Evolutionary conservation across 2,888 invertebrate species (phyloP).

Genomic region (Sminthurinus aureus): DNA sequence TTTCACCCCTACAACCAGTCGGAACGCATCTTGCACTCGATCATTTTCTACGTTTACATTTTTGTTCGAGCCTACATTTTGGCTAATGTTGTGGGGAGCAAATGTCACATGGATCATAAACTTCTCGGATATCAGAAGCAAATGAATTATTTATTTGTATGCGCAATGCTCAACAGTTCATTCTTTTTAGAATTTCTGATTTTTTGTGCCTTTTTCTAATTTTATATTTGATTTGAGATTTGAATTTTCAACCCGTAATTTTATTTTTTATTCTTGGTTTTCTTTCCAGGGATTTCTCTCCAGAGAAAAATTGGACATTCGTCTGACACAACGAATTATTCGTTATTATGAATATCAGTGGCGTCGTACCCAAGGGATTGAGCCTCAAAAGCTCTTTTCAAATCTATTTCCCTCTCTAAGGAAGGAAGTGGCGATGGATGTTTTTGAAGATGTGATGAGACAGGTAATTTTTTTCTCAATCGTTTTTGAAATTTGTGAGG

Average conservation of each 20-base stretch:
- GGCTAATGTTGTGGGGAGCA: constrained; percentile 44
- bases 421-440: constrained; percentile 45
- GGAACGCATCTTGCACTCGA: constrained; percentile 19
- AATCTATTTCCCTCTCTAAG: constrained; percentile 46
- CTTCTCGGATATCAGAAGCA: constrained; percentile 45
- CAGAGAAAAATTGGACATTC: constrained; percentile 40
- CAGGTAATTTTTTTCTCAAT: no score
- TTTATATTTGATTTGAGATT: no score
- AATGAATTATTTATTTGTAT: constrained; percentile 45
- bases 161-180: no score
- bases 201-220: no score
- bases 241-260: no score
- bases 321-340: constrained; percentile 36
- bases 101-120: constrained; percentile 47
- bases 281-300: constrained; percentile 39
- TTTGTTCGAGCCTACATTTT: constrained; percentile 38
- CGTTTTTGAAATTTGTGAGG: no score
- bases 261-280: no score
- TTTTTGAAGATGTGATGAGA: constrained; percentile 46
- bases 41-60: constrained; percentile 39
- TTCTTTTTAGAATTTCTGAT: no score
- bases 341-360: constrained; percentile 47
- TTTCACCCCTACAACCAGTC: constrained; percentile 36
- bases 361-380: constrained; percentile 46
- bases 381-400: constrained; percentile 45